A percentile compares a stretch with the other conserved stretches of the same genome.
These are phyloP conservation scores for Atethmia centrago DNA, from an alignment of 2,888 invertebrate species.

Conservation along the genomic window DNA sequence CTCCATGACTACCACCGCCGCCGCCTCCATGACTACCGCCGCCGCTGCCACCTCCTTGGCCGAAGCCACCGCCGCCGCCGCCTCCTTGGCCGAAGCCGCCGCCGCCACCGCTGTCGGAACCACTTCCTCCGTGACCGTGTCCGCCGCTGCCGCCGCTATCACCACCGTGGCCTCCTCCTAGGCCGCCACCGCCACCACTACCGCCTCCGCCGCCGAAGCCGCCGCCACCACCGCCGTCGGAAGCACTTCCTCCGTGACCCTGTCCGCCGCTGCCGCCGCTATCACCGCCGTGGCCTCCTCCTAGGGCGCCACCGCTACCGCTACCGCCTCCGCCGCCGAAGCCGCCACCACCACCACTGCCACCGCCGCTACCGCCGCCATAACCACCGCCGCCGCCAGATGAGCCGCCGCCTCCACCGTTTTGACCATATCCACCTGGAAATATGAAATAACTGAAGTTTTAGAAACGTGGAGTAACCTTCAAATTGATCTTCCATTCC, in stretches of 20 bases:
- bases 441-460: constrained; percentile 13
- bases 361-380: constrained; percentile 53
- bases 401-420: constrained; percentile 54
- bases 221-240: constrained; percentile 27
- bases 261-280: constrained; percentile 47
- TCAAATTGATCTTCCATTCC: neutral
- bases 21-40: constrained; percentile 59
- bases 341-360: constrained; percentile 59
- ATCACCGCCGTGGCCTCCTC: constrained; percentile 61
- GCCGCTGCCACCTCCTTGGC: constrained; percentile 50
- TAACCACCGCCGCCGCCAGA: constrained; percentile 50
- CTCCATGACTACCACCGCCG: constrained; percentile 49
- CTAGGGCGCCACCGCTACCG: neutral
- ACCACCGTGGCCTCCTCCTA: constrained; percentile 58
- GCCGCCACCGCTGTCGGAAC: constrained; percentile 46
- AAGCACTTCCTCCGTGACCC: no score
- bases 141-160: constrained; percentile 60
- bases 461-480: neutral
- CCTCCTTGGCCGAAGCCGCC: no score
- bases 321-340: constrained; percentile 64
- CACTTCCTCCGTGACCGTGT: no score
- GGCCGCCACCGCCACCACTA: constrained; percentile 45
- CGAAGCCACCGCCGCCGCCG: constrained; percentile 50
- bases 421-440: constrained; percentile 55
- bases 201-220: constrained; percentile 50